Conservation (phyloP, 2,888 invertebrate species). For the Metellina segmentata region DNA sequence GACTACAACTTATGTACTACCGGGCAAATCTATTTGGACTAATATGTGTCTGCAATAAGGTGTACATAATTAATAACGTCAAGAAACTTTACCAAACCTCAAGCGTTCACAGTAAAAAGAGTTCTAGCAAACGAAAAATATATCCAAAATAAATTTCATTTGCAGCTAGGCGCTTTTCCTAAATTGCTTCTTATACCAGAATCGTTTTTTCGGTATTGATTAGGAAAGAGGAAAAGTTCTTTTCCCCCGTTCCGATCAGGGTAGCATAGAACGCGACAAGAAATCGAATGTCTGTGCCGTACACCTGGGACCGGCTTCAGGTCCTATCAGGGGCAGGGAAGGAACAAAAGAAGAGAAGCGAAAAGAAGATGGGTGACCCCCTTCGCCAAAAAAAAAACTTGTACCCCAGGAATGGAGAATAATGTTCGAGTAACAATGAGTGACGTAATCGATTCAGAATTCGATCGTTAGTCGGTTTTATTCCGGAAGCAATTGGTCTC, state of each 20-base stretch:
- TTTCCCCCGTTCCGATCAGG: slow-evolving; percentile 30
- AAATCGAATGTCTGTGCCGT: slow-evolving; percentile 56
- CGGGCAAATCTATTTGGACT: too few relatives aligned
- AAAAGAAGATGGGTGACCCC: slow-evolving; percentile 13
- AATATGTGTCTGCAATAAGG: too few relatives aligned
- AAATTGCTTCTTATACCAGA: slow-evolving; percentile 15
- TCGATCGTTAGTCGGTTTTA: slow-evolving; percentile 30
- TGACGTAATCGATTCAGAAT: slow-evolving; percentile 50
- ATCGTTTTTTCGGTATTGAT: slow-evolving; percentile 24
- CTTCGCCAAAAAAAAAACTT: slow-evolving; percentile 20
- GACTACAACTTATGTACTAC: too few relatives aligned
- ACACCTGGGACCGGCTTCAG: slow-evolving; percentile 51
- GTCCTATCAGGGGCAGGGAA: slow-evolving; percentile 30
- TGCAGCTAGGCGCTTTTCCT: neutral
- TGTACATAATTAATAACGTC: too few relatives aligned
- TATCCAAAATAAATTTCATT: slow-evolving; percentile 7
- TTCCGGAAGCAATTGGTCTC: slow-evolving; percentile 45
- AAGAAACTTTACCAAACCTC: too few relatives aligned
- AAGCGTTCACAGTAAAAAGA: too few relatives aligned
- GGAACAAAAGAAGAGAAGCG: slow-evolving; percentile 43
- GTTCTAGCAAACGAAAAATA: neutral
- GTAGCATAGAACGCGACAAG: slow-evolving; percentile 51
- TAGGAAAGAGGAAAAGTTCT: neutral
- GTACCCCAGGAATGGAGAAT: slow-evolving; percentile 47
- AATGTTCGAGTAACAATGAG: slow-evolving; percentile 62